Evolutionary conservation across 2,888 invertebrate species (phyloP), one percentile per base, ranked within the genome.

Genomic region (Troglohyphantes excavatus): DNA sequence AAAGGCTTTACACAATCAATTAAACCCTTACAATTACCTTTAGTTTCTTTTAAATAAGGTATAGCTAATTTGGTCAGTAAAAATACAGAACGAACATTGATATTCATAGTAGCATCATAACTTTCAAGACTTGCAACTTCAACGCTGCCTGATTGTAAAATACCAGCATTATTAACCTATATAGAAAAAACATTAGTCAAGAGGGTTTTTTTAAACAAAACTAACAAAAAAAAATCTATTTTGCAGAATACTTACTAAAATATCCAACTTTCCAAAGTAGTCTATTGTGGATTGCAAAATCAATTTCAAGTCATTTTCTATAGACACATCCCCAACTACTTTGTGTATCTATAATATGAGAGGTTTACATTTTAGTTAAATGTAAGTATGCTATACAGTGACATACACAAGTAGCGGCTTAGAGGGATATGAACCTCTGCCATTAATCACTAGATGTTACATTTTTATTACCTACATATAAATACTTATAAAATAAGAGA

Each of bases 21-120:
- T 13, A 39, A 39, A 39, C n/a, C n/a, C n/a, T n/a, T n/a, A n/a
- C n/a, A 39, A 13, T 39, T 70, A 87, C 90, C 88, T 95, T 93
- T 96, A 0, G 93, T 93, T 86, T 93, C 95, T 2, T 97, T 94
- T 23, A 99, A 94, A 94, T 98, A 96, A 0, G 98, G 98, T 0
- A 97, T 96, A 2, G 98, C 97, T 73, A 98, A 93, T 96, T 96
- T 97, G 0, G 97, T 98, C 91, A 98, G 93, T 90, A 94, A 93
- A 90, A 93, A 94, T 2, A 94, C 92, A 2, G 94, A 92, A 83
- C 94, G 95, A 0, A 98, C 96, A 93, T 99, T 99, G 1, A 96
- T 95, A 92, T 97, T 96, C 95, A 99, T 97, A 13, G 98, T 94
- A 27, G 96, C 95, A 93, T 99, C 99, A 93, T 96, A 98, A 93